Conservation (phyloP, 2,113 vertebrate species). For the Mirounga angustirostris region DNA sequence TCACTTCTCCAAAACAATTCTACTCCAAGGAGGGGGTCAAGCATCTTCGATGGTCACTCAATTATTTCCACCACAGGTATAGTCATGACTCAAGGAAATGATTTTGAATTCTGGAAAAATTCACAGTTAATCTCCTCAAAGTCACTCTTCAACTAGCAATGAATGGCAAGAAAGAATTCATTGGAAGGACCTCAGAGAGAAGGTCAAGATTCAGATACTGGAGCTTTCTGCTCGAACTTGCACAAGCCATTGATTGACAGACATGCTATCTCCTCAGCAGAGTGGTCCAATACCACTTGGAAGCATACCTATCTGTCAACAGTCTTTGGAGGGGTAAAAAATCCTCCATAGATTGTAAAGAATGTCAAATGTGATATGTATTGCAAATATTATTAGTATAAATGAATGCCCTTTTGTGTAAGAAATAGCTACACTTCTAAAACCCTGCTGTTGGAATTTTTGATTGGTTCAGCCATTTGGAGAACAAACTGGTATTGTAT, state of each 20-base stretch:
- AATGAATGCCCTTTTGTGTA: not conserved
- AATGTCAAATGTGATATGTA: not conserved
- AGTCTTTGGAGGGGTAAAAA: not conserved
- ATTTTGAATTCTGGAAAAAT: not conserved
- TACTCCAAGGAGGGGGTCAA: accelerated
- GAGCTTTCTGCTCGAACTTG: not conserved
- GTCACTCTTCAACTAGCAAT: not conserved
- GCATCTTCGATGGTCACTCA: not conserved
- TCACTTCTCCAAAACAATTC: not conserved
- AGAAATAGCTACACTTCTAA: not conserved
- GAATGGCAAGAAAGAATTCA: not conserved
- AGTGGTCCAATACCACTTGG: not conserved
- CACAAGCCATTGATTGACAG: not conserved
- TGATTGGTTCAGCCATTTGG: not conserved
- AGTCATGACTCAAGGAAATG: not conserved
- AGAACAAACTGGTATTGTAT: not conserved
- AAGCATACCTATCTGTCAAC: not conserved
- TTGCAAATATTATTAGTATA: not conserved
- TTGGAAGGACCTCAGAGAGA: not conserved
- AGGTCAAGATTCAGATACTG: accelerated
- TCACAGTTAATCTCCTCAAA: not conserved
- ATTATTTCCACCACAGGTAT: not conserved
- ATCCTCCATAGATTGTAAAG: not conserved
- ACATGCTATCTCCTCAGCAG: not conserved
- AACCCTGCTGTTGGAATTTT: not conserved